Base-by-base conservation (phyloP, 92 coral and sea anemone species). In the Diadumene lineata region DNA sequence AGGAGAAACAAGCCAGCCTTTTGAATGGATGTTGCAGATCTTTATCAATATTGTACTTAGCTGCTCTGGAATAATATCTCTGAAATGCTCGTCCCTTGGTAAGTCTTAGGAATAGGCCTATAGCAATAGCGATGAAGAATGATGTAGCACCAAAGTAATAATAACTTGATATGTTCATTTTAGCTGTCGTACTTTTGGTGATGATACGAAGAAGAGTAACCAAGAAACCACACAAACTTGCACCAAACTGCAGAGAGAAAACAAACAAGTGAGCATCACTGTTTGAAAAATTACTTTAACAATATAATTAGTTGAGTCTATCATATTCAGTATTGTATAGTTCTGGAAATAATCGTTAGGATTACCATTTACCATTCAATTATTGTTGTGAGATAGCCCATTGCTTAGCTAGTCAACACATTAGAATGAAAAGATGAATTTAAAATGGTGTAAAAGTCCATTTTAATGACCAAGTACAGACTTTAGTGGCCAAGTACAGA, bases 141-240 rank as follows among this genome's bases (percentile, higher is more conserved):
- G 97, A 77, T 46, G 97, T 78, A 7, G 78, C 72, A 15, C 93
- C 93, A 85, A 91, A 91, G 84, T 91, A 91, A 77, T 88, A 88
- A 70, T 91, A 91, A 34, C 93, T 91, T 22, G 97, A 91, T 62
- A 89, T 31, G 28, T 91, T 92, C 64, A 91, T 82, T 68, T 85
- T 86, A 19, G 84, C 72, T 46, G 97, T 91, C 7, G 93, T 88
- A 23, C 83, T 76, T 79, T 91, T 91, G 70, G 93, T 88, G 63
- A 91, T 15, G 38, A 91, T 84, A 25, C 97, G 80, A 32, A 91
- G 73, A 43, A 84, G 34, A 23, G 97, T 91, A 17, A 91, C 85
- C 24, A 91, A 33, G 27, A 87, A 75, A 18, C 97, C 97, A 75
- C 97, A 91, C 7, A 88, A 61, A 19, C 93, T 84, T 31, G 90